Base-by-base conservation (phyloP, 2,113 vertebrate species). In the Vicugna pacos region DNA sequence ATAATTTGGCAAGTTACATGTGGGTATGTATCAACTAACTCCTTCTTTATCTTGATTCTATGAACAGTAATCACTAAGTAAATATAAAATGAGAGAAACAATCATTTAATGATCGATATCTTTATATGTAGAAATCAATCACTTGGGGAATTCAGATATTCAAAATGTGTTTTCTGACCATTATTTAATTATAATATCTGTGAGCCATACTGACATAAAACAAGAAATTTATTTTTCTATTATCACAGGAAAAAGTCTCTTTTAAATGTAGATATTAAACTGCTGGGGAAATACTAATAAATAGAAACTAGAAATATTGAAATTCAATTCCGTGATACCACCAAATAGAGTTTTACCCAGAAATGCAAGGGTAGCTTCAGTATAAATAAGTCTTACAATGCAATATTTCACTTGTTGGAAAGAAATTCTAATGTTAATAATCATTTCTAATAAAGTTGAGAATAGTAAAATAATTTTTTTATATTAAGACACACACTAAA, bases 31-130 rank as follows among this genome's bases (percentile, higher is more conserved):
- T 89, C 84, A 75, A 82, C 46, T 54, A 91, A 20, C 16, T 70
- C 5, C 35, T 92, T 15, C 30, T 89, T 82, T 86, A 70, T 79
- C 26, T 32, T 90, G 30, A 26, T 35, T 92, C 56, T 79, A 8
- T 86, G 38, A 93, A 79, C 0, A 64, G 30, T 65, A 87, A 62
- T 92, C 73, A 89, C 14, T 93, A 86, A 89, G 22, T 93, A 77
- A 92, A 83, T 60, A 19, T 60, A 90, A 81, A 60, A 81, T 48
- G 85, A 38, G 10, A 69, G 1, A 62, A 70, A 75, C 20, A 75
- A 70, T 80, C 20, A 75, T n/a, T 56, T 48, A 73, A 46, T 89
- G 20, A 50, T 8, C 35, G 6, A 32, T 16, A 9, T 83, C 3
- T 91, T 95, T 60, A 22, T 52, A 24, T 42, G 15, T 46, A 38